Base-by-base conservation (phyloP, 1,140 invertebrate genomes). In the Cotesia chilonis region DNA sequence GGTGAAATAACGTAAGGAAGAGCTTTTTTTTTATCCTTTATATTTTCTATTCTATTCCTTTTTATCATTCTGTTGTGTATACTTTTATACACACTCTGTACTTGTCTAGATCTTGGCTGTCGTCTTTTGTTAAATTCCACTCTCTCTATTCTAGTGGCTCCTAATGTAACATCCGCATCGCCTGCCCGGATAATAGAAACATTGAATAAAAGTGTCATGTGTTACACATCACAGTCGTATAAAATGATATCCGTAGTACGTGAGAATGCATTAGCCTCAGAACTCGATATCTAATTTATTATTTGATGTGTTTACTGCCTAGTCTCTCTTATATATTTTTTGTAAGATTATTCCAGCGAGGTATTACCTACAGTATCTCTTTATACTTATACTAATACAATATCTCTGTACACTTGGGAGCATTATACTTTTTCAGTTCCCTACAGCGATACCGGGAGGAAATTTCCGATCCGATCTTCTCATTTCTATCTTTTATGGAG, bases 201-300 rank as follows among this genome's bases (percentile, higher is more conserved):
- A 47, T 47, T 47, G 41, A 47, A 47, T 20, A 20, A 59, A 59
- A 59, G 57, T 59, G 57, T 59, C 57, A 28, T 20, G 20, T 59
- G 60, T 63, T 9, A 10, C 41, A 47, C 41, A 47, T 47, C 41
- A 47, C 41, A 47, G 60, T 12, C 7, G 60, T 36, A 63, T 41
- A 63, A 63, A 28, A 28, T 63, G n/a, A 28, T 38, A 12, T 41
- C 35, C 54, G 68, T 59, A 69, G 68, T 59, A 69, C 54, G 57
- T 69, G 68, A 59, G 14, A 69, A 38, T 59, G 68, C 68, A 69
- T 69, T 60, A 69, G 57, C 68, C 9, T 36, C 20, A 28, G 65
- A 67, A n/a, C n/a, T 10, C 51, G 65, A 52, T 47, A 47, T 52
- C 65, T 41, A 67, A 59, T 69, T 69, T 59, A 28, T 12, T 38